Evolutionary conservation across 30 jellyfish, hydroid and myxozoan genomes (phyloP).

Genomic region (Aurelia coerulea): DNA sequence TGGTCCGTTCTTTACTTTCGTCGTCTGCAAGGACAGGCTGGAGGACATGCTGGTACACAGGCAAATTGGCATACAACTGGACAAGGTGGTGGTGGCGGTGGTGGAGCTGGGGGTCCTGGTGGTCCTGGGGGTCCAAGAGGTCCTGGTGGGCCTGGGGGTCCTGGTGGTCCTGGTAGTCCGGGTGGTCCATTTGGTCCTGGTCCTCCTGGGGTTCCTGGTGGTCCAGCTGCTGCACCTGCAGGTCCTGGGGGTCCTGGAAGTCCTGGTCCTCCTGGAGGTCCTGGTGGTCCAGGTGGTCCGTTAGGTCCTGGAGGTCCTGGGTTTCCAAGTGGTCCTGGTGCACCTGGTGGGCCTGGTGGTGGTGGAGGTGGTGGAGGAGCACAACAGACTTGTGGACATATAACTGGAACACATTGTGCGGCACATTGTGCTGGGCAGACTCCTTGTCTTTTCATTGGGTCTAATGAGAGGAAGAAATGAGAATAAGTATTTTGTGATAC

Average conservation of each 20-base stretch:
- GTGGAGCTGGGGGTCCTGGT: slow-evolving; percentile 99
- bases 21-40: slow-evolving; percentile 78
- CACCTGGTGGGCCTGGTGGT: slow-evolving; percentile 99
- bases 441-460: slow-evolving; percentile 74
- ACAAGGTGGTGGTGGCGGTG: slow-evolving; percentile 99
- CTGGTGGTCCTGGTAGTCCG: slow-evolving; percentile 93
- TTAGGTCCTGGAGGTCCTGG: slow-evolving; percentile 99
- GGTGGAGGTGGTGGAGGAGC: slow-evolving; percentile 99
- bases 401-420: slow-evolving; percentile 58
- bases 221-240: slow-evolving; percentile 96
- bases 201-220: slow-evolving; percentile 91
- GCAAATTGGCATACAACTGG: slow-evolving; percentile 76
- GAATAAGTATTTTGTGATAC: too few species aligned
- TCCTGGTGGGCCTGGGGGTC: slow-evolving; percentile 99
- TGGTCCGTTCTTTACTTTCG: slow-evolving; percentile 24
- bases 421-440: slow-evolving; percentile 75
- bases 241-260: slow-evolving; percentile 88
- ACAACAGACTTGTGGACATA: slow-evolving; percentile 57
- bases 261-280: slow-evolving; percentile 97
- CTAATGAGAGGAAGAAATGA: neutral
- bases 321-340: slow-evolving; percentile 99
- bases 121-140: slow-evolving; percentile 99
- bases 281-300: slow-evolving; percentile 99
- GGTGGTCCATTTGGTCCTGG: slow-evolving; percentile 96
- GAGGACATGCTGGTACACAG: slow-evolving; percentile 85